phyloP scores from a whole-genome alignment of 2,888 invertebrate species.

The Volucella inflata region DNA sequence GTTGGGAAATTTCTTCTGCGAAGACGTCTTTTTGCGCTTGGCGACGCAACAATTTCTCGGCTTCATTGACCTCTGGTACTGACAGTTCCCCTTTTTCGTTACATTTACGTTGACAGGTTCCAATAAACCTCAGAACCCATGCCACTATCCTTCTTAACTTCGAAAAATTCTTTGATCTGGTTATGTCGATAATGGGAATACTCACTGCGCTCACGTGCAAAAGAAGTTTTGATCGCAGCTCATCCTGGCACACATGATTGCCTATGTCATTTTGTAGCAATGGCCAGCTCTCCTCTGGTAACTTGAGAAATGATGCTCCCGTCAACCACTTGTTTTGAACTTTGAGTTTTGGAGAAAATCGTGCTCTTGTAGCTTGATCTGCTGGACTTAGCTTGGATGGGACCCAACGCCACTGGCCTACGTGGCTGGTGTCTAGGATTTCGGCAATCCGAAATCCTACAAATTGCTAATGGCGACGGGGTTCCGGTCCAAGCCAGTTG shows the following conservation, averaged over 20 bases:
- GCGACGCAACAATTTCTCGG: not conserved
- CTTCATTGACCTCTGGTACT: not conserved
- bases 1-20: constrained; percentile 18
- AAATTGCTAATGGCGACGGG: constrained; percentile 63
- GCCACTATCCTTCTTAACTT: not conserved
- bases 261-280: constrained; percentile 1
- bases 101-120: not conserved
- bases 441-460: constrained; percentile 76
- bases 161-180: not conserved
- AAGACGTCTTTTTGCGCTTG: constrained; percentile 24
- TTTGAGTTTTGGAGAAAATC: constrained; percentile 8
- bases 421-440: constrained; percentile 60
- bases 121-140: constrained; percentile 8
- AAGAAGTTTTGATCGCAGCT: not conserved
- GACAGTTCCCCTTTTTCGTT: not conserved
- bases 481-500: constrained; percentile 33
- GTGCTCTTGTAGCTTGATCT: constrained; percentile 74
- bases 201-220: not conserved
- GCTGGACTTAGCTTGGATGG: constrained; percentile 76
- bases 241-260: not conserved
- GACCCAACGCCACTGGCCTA: constrained; percentile 76
- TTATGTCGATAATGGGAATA: not conserved
- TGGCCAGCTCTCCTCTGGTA: constrained; percentile 7
- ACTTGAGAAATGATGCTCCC: constrained; percentile 3
- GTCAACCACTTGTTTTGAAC: constrained; percentile 33